phyloP scores from a whole-genome alignment of 2,888 invertebrate genomes.

The Keiferia lycopersicella region DNA sequence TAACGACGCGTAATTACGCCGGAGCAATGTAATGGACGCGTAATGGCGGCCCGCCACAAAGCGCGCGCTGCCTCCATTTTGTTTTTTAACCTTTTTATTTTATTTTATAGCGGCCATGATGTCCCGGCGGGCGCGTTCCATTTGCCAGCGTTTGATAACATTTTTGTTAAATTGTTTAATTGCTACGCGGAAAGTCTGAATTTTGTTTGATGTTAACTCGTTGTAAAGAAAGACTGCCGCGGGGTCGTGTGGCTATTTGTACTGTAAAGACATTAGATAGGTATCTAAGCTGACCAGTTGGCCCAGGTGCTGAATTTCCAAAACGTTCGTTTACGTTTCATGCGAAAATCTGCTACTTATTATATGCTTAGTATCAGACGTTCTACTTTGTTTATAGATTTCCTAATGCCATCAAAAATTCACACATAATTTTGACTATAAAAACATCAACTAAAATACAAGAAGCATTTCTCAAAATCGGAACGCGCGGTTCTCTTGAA shows the following conservation, averaged over 20 bases:
- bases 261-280: no score
- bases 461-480: background rate
- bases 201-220: background rate
- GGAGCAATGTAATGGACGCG: constrained; percentile 62
- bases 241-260: no score
- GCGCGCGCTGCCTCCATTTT: constrained; percentile 60
- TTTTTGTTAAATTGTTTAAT: background rate
- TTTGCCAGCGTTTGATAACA: constrained; percentile 36
- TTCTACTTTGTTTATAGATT: no score
- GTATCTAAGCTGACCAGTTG: background rate
- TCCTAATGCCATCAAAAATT: no score
- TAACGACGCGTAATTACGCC: constrained; percentile 78
- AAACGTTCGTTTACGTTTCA: no score
- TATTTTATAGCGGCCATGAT: constrained; percentile 45
- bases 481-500: constrained; percentile 25
- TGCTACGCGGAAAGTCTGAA: background rate
- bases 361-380: no score
- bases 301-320: no score
- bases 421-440: no score
- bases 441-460: no score
- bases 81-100: constrained; percentile 50
- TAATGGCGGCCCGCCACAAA: constrained; percentile 71
- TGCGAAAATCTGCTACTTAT: no score
- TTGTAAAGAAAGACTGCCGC: background rate
- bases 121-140: constrained; percentile 49